Conservation (phyloP, 1,140 invertebrate species). For the Zophobas morio region DNA sequence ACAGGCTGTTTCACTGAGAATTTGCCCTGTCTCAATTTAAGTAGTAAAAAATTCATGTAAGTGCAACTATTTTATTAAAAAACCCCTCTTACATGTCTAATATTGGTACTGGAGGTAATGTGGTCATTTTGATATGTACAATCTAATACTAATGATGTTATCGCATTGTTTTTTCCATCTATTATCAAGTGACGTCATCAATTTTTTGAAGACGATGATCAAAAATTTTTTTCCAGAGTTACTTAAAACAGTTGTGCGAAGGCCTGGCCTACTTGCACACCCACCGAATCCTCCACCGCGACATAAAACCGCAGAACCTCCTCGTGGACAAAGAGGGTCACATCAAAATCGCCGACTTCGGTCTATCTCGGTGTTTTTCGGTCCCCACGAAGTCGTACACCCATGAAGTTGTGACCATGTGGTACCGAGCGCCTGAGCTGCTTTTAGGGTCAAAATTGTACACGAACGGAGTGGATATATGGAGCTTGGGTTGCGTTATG, state of each 20-base stretch:
- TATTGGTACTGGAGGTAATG: too few relatives aligned
- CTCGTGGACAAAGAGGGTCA: constrained; percentile 84
- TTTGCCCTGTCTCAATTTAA: not conserved
- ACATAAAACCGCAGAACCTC: constrained; percentile 94
- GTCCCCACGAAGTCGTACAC: constrained; percentile 90
- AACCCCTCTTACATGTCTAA: too few relatives aligned
- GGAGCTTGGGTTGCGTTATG: constrained; percentile 97
- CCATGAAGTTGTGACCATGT: constrained; percentile 96
- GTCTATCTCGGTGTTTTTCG: constrained; percentile 86
- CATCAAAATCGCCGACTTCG: constrained; percentile 94
- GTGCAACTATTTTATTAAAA: constrained; percentile 27
- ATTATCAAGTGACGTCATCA: too few relatives aligned
- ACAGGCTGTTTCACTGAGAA: too few relatives aligned
- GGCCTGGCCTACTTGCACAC: constrained; percentile 95
- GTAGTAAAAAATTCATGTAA: not conserved
- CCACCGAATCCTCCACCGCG: constrained; percentile 88
- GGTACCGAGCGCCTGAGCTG: constrained; percentile 97
- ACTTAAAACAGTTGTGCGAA: constrained; percentile 90
- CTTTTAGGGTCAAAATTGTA: constrained; percentile 92
- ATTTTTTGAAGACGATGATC: not conserved
- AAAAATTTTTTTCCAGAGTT: constrained; percentile 75
- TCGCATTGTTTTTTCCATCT: too few relatives aligned
- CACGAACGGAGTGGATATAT: constrained; percentile 92
- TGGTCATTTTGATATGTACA: too few relatives aligned
- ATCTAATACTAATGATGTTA: too few relatives aligned